Conservation (phyloP, 2,797 vertebrate species). For the Ara ararauna region DNA sequence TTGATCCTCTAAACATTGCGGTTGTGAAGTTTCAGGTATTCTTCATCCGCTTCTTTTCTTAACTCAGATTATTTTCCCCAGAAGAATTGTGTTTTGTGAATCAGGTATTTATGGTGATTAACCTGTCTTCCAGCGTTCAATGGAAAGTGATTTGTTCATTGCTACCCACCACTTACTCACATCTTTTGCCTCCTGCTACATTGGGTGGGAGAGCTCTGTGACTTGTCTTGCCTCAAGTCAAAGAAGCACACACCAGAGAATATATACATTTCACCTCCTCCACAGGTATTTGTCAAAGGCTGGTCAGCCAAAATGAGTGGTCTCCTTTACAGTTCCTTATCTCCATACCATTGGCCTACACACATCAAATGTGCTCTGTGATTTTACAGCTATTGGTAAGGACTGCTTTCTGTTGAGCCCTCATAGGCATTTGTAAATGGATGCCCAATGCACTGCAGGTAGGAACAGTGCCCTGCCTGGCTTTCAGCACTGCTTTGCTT, state of each 20-base stretch:
- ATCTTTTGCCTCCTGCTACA: not conserved
- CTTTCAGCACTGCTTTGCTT: not conserved
- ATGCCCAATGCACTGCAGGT: not conserved
- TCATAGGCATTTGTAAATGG: not conserved
- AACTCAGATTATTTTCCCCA: not conserved
- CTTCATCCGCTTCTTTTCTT: accelerated
- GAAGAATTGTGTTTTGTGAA: not conserved
- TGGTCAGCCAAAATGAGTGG: not conserved
- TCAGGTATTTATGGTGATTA: not conserved
- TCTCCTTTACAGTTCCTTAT: not conserved
- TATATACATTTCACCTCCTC: not conserved
- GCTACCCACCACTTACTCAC: not conserved
- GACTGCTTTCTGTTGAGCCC: not conserved
- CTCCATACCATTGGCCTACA: not conserved
- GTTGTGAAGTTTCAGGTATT: not conserved
- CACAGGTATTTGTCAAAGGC: not conserved
- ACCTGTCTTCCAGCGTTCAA: not conserved
- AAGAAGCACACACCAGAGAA: not conserved
- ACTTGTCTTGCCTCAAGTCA: not conserved
- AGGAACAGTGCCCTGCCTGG: not conserved
- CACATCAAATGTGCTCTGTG: not conserved
- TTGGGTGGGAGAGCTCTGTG: not conserved
- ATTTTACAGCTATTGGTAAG: not conserved
- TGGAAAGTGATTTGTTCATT: not conserved
- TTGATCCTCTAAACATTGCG: not conserved